Evolutionary conservation across 1,140 invertebrate species (phyloP).

Genomic region (Tetramorium parvispinum): DNA sequence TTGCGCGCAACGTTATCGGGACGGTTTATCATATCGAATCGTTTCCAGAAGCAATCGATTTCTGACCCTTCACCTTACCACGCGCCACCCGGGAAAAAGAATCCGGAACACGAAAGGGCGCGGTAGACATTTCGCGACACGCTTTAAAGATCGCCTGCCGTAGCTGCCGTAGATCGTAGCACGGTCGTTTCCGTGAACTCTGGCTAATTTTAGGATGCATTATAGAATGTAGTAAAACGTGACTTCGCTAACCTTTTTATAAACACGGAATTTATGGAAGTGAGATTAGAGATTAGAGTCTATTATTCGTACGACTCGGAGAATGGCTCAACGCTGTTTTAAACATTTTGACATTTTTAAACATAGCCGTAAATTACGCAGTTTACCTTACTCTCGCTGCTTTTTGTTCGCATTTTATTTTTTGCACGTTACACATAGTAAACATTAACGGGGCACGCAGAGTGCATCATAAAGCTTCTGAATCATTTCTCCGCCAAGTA

Average conservation of each 20-base stretch:
- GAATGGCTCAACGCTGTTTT: background rate
- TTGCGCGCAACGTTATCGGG: constrained; percentile 32
- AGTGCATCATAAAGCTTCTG: background rate
- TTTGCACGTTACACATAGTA: background rate
- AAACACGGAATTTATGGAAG: constrained; percentile 1
- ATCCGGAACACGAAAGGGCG: constrained; percentile 42
- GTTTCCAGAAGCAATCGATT: constrained; percentile 48
- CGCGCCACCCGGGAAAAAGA: constrained; percentile 1
- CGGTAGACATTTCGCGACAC: constrained; percentile 38
- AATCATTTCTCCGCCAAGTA: constrained; percentile 35
- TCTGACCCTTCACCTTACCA: constrained; percentile 47
- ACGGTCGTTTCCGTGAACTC: constrained; percentile 18
- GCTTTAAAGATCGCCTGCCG: constrained; percentile 39
- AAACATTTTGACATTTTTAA: background rate
- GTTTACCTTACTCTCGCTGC: background rate
- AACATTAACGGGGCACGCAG: background rate
- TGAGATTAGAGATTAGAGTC: background rate
- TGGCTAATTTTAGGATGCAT: constrained; percentile 39
- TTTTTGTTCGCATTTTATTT: background rate
- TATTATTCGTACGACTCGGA: background rate
- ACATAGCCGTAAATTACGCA: background rate
- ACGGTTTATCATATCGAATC: constrained; percentile 57
- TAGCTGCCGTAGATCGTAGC: constrained; percentile 16
- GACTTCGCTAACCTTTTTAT: constrained; percentile 2
- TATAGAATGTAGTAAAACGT: constrained; percentile 39